These are phyloP conservation scores for Pleuronectes platessa DNA, from an alignment of 2,113 vertebrate genomes.

Conservation along the genomic window DNA sequence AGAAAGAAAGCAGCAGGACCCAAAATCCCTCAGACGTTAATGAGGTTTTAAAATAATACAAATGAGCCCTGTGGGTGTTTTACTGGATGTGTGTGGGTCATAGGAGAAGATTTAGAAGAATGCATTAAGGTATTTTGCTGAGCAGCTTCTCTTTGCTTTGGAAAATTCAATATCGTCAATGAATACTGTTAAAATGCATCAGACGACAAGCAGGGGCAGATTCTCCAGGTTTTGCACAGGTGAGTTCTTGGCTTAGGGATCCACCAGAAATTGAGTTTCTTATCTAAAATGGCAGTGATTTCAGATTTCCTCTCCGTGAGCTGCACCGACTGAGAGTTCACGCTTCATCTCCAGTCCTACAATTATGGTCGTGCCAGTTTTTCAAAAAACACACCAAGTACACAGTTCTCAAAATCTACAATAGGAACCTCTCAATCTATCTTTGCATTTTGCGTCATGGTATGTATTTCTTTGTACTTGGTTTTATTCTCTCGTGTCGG, in stretches of 20 bases:
- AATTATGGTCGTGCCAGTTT: constrained; percentile 44
- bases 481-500: constrained; percentile 31
- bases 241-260: constrained; percentile 60
- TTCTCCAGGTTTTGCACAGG: constrained; percentile 32
- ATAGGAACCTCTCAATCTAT: not conserved
- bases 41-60: not conserved
- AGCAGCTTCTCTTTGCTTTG: constrained; percentile 20
- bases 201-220: constrained; percentile 59
- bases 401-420: not conserved
- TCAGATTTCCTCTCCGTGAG: constrained; percentile 57
- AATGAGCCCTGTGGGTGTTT: constrained; percentile 4
- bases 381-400: constrained; percentile 36
- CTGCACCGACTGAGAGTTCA: constrained; percentile 42
- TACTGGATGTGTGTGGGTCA: constrained; percentile 27
- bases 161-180: constrained; percentile 50
- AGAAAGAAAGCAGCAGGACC: constrained; percentile 6
- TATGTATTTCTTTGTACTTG: not conserved
- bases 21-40: not conserved
- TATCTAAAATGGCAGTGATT: constrained; percentile 73
- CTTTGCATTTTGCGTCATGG: not conserved
- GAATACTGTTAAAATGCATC: constrained; percentile 55
- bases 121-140: constrained; percentile 9
- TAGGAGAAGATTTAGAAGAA: constrained; percentile 19
- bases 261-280: constrained; percentile 64
- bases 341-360: constrained; percentile 48